Base-by-base conservation (phyloP, 2,888 invertebrate species). In the Periphyllus acericola region DNA sequence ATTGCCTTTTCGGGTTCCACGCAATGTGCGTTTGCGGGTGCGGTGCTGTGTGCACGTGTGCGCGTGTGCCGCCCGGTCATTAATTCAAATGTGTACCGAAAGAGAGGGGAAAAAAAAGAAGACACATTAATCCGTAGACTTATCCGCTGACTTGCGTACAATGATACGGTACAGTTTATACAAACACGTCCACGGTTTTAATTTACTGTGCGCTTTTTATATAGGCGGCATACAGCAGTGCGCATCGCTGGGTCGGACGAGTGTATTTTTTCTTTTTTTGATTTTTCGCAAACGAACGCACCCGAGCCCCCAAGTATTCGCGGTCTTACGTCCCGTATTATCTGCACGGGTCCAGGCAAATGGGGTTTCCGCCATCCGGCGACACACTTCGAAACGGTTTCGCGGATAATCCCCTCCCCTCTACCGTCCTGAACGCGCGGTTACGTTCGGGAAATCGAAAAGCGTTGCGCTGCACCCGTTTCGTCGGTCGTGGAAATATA, bases 391-490 rank as follows among this genome's bases (percentile, higher is more conserved):
- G 78, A 52, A 52, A 52, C 9, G 52, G 32, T 52, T 29, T 78
- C 52, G 52, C 32, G 32, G 78, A 78, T 79, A 79, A 79, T 79
- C 79, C 55, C 32, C 32, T 19, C 40, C 8, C 40, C 40, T 9
- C 40, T 0, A 9, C 40, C 40, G 0, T 5, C 40, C 40, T 0
- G 1, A 40, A 6, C 46, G 9, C 36, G n/a, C 36, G 60, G 36
- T 66, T 36, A 14, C 79, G 36, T 60, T 80, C 60, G 55, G 36
- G 11, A 40, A 81, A 68, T 81, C 81, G 40, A 68, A 81, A 32
- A 29, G 80, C 66, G 66, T 66, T 25, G 36, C 17, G 66, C 17
- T 78, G 32, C 32, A 21, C 32, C 55, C 52, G 36, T 66, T 80
- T 60, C 60, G 25, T 19, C 4, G 36, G 66, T 2, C 68, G 36